These are phyloP conservation scores for Myotis pilosus DNA, from an alignment of 2,797 vertebrate species.

Conservation along the genomic window DNA sequence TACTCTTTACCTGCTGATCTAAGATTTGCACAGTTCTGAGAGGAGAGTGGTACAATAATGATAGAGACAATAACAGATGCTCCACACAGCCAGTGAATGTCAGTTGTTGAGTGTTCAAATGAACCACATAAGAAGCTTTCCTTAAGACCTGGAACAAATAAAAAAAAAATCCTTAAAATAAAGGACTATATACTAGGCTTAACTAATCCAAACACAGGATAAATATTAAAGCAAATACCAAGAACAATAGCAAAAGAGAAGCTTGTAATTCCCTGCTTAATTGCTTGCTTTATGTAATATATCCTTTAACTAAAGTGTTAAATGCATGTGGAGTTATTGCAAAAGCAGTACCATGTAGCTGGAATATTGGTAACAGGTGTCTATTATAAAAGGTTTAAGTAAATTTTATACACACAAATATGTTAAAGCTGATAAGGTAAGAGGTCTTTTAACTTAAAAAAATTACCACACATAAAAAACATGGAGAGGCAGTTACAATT, in stretches of 20 bases:
- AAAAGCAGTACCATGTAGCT: rapidly evolving
- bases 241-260: neutral
- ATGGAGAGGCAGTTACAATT: neutral
- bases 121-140: neutral
- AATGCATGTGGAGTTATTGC: neutral
- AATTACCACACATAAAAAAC: neutral
- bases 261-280: neutral
- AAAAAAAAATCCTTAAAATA: neutral
- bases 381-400: neutral
- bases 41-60: rapidly evolving
- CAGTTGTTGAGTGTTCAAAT: rapidly evolving
- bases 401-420: neutral
- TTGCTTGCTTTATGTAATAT: rapidly evolving
- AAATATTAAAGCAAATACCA: neutral
- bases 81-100: rapidly evolving
- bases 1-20: neutral
- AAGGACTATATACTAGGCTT: neutral
- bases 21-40: neutral
- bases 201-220: neutral
- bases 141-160: neutral
- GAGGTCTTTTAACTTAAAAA: neutral
- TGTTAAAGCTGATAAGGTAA: neutral
- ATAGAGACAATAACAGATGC: rapidly evolving
- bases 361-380: neutral
- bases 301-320: neutral